Conservation (phyloP, 2,113 vertebrate genomes). For the Orycteropus afer region DNA sequence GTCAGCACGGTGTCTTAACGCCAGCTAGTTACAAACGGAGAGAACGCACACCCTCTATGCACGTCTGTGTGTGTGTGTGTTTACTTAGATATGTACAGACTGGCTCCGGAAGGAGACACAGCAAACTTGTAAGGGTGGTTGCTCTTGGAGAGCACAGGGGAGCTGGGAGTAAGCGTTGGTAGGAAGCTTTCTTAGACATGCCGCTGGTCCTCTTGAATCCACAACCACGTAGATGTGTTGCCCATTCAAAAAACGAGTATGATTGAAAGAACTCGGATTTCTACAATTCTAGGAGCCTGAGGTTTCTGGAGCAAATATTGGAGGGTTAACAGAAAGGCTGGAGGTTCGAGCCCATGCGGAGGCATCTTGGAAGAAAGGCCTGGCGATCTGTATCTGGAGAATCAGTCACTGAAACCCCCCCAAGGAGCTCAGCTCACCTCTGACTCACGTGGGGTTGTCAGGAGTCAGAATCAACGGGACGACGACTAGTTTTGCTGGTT, state of each 20-base stretch:
- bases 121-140: background rate
- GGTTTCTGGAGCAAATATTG: background rate
- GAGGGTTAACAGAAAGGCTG: background rate
- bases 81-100: background rate
- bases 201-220: background rate
- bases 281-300: background rate
- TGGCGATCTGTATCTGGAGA: background rate
- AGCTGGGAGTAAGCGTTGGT: accelerated
- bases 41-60: background rate
- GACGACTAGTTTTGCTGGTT: no score
- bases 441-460: background rate
- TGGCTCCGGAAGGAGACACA: background rate
- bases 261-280: background rate
- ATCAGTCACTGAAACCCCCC: background rate
- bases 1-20: background rate
- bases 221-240: background rate
- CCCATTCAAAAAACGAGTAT: no score
- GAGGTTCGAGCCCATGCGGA: background rate
- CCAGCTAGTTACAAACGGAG: background rate
- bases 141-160: background rate
- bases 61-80: background rate
- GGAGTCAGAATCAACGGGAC: no score
- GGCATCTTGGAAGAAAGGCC: background rate
- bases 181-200: background rate
- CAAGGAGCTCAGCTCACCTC: background rate